Percentiles rank a stretch among this genome's conserved stretches.
Evolutionary conservation across 1,140 invertebrate species (phyloP).

Genomic region (Mercenaria mercenaria): DNA sequence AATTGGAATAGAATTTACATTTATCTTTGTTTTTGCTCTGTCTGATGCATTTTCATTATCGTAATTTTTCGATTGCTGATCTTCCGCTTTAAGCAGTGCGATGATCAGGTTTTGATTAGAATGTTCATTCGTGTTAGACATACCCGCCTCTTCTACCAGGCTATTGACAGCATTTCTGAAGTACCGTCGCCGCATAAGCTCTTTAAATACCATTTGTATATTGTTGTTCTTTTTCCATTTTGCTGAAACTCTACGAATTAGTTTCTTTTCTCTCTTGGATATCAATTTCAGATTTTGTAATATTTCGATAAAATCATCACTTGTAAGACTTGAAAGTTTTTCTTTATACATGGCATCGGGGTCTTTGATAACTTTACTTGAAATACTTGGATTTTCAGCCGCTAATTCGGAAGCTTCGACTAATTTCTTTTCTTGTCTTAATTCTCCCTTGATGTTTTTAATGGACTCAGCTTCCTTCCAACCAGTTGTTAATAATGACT

Average conservation of each 20-base stretch:
- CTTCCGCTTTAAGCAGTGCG: no score
- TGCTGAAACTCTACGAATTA: background rate
- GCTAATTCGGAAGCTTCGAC: no score
- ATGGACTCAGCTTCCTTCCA: no score
- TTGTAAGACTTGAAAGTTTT: background rate
- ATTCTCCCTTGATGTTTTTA: no score
- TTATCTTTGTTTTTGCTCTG: no score
- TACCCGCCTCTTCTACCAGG: background rate
- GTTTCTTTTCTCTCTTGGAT: background rate
- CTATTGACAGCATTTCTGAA: background rate
- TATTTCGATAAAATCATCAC: background rate
- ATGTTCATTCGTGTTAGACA: no score
- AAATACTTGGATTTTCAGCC: background rate
- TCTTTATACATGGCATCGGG: background rate
- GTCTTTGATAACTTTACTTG: background rate
- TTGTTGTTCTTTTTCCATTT: background rate
- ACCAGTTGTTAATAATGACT: no score
- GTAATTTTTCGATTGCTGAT: no score
- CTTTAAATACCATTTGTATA: background rate
- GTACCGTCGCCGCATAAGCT: background rate
- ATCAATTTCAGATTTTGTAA: background rate
- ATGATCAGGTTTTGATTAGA: no score
- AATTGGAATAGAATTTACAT: no score
- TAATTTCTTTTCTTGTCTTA: no score
- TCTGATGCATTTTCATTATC: no score